Percentiles rank a stretch among this genome's conserved stretches.
Conservation (phyloP, 2,113 vertebrate species). For the Coryphaenoides rupestris region DNA sequence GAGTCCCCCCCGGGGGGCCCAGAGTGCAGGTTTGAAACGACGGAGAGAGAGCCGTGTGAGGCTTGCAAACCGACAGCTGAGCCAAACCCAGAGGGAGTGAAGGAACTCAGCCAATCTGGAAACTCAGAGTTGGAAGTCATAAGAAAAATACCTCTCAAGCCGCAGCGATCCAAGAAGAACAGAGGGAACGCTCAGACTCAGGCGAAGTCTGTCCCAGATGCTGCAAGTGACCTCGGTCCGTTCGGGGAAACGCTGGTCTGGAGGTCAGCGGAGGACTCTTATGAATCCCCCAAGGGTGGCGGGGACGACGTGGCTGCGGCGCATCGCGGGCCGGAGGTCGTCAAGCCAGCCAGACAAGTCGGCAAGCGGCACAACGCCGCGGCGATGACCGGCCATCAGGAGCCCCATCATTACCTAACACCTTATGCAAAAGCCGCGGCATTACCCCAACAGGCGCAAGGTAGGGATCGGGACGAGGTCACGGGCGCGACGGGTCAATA, state of each 20-base stretch:
- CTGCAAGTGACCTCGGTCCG: slow-evolving; percentile 15
- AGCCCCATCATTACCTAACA: not conserved
- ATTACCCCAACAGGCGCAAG: too few species aligned
- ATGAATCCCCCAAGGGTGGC: slow-evolving; percentile 34
- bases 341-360: slow-evolving; percentile 21
- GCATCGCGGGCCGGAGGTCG: slow-evolving; percentile 9
- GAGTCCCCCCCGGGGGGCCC: not conserved
- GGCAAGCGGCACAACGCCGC: slow-evolving; percentile 9
- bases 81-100: slow-evolving; percentile 27
- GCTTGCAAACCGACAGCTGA: slow-evolving; percentile 2
- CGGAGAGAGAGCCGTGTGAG: slow-evolving; percentile 10
- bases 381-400: slow-evolving; percentile 21
- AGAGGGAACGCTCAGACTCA: slow-evolving; percentile 58
- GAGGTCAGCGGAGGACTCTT: slow-evolving; percentile 31
- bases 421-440: not conserved
- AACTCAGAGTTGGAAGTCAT: slow-evolving; percentile 53
- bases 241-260: slow-evolving; percentile 32
- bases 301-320: slow-evolving; percentile 18
- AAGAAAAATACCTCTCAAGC: slow-evolving; percentile 73
- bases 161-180: slow-evolving; percentile 74
- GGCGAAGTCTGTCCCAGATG: slow-evolving; percentile 29
- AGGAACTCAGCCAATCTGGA: slow-evolving; percentile 42
- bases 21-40: not conserved
- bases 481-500: not conserved
- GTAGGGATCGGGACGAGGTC: too few species aligned